phyloP scores from a whole-genome alignment of 2,888 invertebrate genomes.

The Onthophagus sagittarius region DNA sequence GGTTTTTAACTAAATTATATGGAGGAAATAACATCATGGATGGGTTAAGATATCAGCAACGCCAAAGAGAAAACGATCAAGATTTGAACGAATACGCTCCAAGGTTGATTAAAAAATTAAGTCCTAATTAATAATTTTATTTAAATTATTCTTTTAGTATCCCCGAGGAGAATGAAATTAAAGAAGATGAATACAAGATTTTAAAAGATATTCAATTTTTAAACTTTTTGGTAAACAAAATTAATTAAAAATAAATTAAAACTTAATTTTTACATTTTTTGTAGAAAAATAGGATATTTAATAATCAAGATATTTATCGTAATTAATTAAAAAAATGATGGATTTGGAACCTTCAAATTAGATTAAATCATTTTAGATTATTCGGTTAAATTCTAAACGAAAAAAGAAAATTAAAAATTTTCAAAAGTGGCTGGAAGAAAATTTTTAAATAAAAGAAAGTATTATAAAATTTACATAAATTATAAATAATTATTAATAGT shows the following conservation, averaged over 20 bases:
- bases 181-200: constrained; percentile 1
- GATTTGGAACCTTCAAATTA: constrained; percentile 1
- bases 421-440: neutral
- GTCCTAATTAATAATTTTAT: neutral
- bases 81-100: neutral
- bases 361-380: neutral
- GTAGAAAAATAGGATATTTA: neutral
- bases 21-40: neutral
- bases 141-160: neutral
- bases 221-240: constrained; percentile 11
- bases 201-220: constrained; percentile 1
- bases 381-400: neutral
- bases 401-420: neutral
- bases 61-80: neutral
- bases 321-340: constrained; percentile 1
- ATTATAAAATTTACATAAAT: neutral
- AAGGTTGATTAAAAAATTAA: neutral
- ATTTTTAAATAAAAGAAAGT: neutral
- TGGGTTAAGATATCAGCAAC: neutral
- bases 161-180: neutral
- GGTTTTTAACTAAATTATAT: constrained; percentile 37
- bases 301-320: neutral
- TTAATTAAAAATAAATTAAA: neutral
- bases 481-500: no score
- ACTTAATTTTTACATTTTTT: neutral